phyloP scores from a whole-genome alignment of 92 coral and sea anemone genomes.

The Isaurus tuberculatus region DNA sequence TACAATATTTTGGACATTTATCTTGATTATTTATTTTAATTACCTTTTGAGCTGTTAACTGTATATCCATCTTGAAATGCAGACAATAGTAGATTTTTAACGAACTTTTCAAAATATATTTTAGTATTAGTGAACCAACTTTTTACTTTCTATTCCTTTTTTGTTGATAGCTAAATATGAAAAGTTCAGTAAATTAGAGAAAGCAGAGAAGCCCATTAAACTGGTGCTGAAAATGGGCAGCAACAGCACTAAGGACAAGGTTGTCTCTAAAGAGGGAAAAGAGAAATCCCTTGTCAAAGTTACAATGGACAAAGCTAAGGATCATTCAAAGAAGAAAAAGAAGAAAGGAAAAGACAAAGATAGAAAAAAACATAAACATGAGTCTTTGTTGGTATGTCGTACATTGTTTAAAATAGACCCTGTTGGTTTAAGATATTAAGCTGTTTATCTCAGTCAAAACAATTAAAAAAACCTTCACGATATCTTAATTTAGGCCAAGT shows the following conservation, averaged over 20 bases:
- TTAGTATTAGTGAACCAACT: too few relatives aligned
- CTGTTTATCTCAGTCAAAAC: too few relatives aligned
- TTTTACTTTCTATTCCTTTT: neutral
- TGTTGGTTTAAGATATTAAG: too few relatives aligned
- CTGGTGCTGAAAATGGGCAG: slow-evolving; percentile 87
- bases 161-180: slow-evolving; percentile 46
- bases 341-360: slow-evolving; percentile 93
- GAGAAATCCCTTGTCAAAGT: slow-evolving; percentile 44
- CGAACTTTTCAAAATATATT: too few relatives aligned
- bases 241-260: slow-evolving; percentile 70
- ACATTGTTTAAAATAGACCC: too few relatives aligned
- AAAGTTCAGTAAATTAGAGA: slow-evolving; percentile 62
- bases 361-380: slow-evolving; percentile 83
- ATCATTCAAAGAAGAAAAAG: slow-evolving; percentile 89
- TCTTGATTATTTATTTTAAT: too few relatives aligned
- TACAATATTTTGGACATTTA: too few relatives aligned
- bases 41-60: too few relatives aligned
- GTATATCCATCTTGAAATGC: too few relatives aligned
- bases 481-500: too few relatives aligned
- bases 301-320: slow-evolving; percentile 65
- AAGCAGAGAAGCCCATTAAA: slow-evolving; percentile 87
- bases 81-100: too few relatives aligned
- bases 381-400: slow-evolving; percentile 21
- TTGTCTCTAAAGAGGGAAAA: slow-evolving; percentile 59
- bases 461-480: too few relatives aligned